These are phyloP conservation scores for Blastomussa wellsi DNA, from an alignment of 92 coral and sea anemone genomes.

Conservation along the genomic window DNA sequence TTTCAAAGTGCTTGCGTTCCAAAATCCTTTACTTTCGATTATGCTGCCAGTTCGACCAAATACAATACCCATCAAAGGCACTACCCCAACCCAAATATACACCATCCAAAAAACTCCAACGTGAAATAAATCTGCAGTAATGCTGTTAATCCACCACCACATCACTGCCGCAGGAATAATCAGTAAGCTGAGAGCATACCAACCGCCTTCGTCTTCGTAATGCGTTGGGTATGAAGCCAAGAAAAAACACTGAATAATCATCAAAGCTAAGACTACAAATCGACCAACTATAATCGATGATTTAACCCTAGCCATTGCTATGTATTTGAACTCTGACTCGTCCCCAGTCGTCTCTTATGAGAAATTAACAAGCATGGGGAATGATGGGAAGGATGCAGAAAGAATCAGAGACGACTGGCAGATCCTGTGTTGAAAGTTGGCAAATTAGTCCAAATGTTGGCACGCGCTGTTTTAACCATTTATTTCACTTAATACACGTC, in stretches of 20 bases:
- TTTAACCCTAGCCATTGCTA: no score
- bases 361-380: no score
- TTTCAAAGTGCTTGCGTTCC: constrained; percentile 33
- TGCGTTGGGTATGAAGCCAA: constrained; percentile 18
- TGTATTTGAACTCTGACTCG: no score
- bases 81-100: constrained; percentile 24
- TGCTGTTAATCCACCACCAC: constrained; percentile 25
- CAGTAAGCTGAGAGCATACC: neutral
- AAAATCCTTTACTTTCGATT: constrained; percentile 18
- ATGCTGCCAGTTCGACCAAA: constrained; percentile 14
- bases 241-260: constrained; percentile 21
- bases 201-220: neutral
- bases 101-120: constrained; percentile 1
- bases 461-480: no score
- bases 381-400: no score
- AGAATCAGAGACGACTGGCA: no score
- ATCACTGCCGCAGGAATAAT: neutral
- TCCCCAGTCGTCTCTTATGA: no score
- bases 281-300: constrained; percentile 20
- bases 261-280: constrained; percentile 4
- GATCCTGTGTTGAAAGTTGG: no score
- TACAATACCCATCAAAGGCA: constrained; percentile 12
- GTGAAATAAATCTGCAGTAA: neutral
- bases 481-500: no score
- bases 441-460: no score